Evolutionary conservation across 1,140 invertebrate genomes (phyloP).

Genomic region (Formica exsecta): DNA sequence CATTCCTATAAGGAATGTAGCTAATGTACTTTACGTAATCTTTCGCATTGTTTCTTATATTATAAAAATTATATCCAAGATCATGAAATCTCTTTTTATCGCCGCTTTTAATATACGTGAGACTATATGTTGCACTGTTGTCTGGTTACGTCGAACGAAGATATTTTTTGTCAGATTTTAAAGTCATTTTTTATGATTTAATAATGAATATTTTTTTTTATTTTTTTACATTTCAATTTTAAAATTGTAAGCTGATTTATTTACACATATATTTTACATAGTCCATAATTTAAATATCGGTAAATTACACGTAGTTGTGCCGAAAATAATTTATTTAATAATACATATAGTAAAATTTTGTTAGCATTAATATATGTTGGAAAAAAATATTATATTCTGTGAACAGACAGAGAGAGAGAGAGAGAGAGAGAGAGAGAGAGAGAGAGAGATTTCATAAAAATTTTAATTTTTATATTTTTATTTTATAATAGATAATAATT

Average conservation of each 20-base stretch:
- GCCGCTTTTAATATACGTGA: not conserved
- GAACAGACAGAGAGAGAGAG: too few relatives aligned
- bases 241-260: not conserved
- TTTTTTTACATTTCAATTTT: not conserved
- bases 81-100: not conserved
- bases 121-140: not conserved
- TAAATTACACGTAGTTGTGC: not conserved
- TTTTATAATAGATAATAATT: not conserved
- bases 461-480: too few relatives aligned
- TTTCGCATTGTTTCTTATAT: not conserved
- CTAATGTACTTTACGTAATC: not conserved
- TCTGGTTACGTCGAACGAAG: not conserved
- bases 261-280: not conserved
- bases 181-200: conserved; percentile 1
- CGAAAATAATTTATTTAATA: not conserved
- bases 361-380: conserved; percentile 11
- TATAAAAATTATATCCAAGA: not conserved
- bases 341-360: not conserved
- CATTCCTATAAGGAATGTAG: conserved; percentile 2
- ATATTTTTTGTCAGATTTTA: conserved; percentile 12
- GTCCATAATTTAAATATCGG: not conserved
- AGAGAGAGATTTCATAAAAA: too few relatives aligned
- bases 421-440: too few relatives aligned
- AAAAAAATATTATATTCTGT: not conserved
- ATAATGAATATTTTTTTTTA: not conserved